phyloP scores from a whole-genome alignment of 2,113 vertebrate genomes.

The Dicerorhinus sumatrensis region DNA sequence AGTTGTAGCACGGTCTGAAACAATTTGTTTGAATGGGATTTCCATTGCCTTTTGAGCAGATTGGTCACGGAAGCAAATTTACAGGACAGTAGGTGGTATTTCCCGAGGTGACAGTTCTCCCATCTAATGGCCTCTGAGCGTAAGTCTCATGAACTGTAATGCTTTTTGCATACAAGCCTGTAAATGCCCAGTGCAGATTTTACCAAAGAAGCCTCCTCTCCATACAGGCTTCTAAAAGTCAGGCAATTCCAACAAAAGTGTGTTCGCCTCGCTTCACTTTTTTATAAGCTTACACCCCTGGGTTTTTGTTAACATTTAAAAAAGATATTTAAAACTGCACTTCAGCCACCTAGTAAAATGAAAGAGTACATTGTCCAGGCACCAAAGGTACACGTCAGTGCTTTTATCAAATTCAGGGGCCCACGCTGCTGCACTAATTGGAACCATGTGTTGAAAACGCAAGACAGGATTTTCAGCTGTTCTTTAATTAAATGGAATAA shows the following conservation, averaged over 20 bases:
- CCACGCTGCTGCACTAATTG: slow-evolving; percentile 54
- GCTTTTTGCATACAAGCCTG: slow-evolving; percentile 33
- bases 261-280: slow-evolving; percentile 39
- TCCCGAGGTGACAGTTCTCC: slow-evolving; percentile 50
- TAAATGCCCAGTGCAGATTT: slow-evolving; percentile 52
- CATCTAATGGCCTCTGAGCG: not conserved
- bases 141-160: not conserved
- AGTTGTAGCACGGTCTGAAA: not conserved
- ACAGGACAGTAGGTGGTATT: slow-evolving; percentile 55
- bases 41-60: slow-evolving; percentile 2
- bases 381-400: slow-evolving; percentile 52
- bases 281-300: slow-evolving; percentile 61
- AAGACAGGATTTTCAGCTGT: slow-evolving; percentile 67
- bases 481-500: slow-evolving; percentile 79
- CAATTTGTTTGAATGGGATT: slow-evolving; percentile 37
- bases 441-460: slow-evolving; percentile 75
- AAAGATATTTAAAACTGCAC: slow-evolving; percentile 70
- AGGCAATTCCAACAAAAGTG: slow-evolving; percentile 50
- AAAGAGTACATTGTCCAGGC: slow-evolving; percentile 75
- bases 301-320: slow-evolving; percentile 74
- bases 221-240: slow-evolving; percentile 18
- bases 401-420: slow-evolving; percentile 79
- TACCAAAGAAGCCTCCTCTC: slow-evolving; percentile 27
- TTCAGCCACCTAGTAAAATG: slow-evolving; percentile 73
- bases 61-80: not conserved